These are phyloP conservation scores for Sterrhoptilus dennistouni DNA, from an alignment of 2,113 vertebrate species.

Conservation along the genomic window DNA sequence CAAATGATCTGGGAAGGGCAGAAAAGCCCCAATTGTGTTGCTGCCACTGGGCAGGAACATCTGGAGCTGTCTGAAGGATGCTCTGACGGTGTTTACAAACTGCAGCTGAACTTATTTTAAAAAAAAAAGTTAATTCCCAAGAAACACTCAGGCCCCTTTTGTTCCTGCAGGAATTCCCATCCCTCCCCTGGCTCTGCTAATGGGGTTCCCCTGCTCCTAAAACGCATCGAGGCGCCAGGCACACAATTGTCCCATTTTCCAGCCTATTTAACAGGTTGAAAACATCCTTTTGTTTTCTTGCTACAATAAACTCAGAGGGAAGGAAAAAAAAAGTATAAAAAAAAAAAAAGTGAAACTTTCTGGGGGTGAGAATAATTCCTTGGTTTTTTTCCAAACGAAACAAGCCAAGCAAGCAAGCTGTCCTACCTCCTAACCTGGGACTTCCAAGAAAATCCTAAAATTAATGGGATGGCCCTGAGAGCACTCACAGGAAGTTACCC, in stretches of 20 bases:
- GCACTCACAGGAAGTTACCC: neutral
- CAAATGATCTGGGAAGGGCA: neutral
- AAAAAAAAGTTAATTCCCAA: neutral
- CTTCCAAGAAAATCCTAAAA: neutral
- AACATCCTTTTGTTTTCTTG: slow-evolving; percentile 8
- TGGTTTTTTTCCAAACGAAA: neutral
- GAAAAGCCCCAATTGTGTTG: neutral
- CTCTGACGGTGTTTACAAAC: neutral
- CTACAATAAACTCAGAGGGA: neutral
- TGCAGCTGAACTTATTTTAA: neutral
- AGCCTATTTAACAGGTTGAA: slow-evolving; percentile 60
- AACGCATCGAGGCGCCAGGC: slow-evolving; percentile 1
- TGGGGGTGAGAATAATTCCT: neutral
- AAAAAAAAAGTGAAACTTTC: neutral
- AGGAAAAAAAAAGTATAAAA: no score
- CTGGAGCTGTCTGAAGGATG: neutral
- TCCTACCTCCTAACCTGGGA: neutral
- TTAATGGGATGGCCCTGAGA: neutral
- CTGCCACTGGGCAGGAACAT: neutral
- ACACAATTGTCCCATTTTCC: slow-evolving; percentile 56
- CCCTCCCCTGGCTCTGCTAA: slow-evolving; percentile 17
- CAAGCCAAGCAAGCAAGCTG: neutral
- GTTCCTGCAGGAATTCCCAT: slow-evolving; percentile 1
- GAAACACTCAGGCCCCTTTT: neutral
- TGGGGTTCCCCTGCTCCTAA: neutral